Evolutionary conservation across 2,797 vertebrate genomes (phyloP).

Genomic region (Megaceryle alcyon): DNA sequence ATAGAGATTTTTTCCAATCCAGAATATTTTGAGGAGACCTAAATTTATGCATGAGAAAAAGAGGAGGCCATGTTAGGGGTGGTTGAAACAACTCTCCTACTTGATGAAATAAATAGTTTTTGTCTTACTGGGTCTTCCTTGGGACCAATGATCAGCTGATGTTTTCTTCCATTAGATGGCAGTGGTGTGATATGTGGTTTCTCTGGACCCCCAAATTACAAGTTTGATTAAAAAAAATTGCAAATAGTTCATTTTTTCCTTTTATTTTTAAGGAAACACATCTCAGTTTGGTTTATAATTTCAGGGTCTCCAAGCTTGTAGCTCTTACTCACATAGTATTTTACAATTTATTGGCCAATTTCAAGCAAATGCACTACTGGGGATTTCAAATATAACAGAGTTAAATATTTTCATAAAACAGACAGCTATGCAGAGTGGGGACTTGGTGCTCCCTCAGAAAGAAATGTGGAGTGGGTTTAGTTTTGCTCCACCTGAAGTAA

Average conservation of each 20-base stretch:
- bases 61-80: background rate
- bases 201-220: background rate
- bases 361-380: background rate
- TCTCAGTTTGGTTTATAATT: background rate
- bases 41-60: background rate
- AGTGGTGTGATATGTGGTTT: slow-evolving; percentile 54
- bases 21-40: background rate
- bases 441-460: background rate
- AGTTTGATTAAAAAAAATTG: background rate
- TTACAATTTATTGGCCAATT: background rate
- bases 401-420: background rate
- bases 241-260: background rate
- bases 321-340: background rate
- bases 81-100: background rate
- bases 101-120: background rate
- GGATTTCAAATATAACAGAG: background rate
- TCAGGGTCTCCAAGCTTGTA: background rate
- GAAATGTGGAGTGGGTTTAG: accelerated
- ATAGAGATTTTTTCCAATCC: background rate
- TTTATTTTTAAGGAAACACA: background rate
- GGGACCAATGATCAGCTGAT: background rate
- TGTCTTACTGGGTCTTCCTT: background rate
- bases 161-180: slow-evolving; percentile 69
- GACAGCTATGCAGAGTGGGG: background rate
- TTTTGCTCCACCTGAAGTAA: background rate